Conservation (phyloP, 2,888 invertebrate genomes). For the Lacanobia wlatinum region DNA sequence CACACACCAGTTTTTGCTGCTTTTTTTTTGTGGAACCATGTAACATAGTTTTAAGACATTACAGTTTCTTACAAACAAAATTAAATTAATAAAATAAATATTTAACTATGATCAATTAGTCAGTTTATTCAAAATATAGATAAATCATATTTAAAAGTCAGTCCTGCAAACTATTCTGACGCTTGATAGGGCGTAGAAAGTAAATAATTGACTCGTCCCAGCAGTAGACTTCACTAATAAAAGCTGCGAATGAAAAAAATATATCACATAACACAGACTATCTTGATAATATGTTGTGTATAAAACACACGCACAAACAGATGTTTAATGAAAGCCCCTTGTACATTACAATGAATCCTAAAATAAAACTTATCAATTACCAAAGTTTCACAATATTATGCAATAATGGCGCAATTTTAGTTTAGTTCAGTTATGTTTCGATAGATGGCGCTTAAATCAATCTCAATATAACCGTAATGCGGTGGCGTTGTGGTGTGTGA, state of each 20-base stretch:
- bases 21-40: too few species aligned
- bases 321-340: not conserved
- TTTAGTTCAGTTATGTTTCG: conserved; percentile 40
- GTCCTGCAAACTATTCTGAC: not conserved
- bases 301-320: not conserved
- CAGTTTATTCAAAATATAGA: too few species aligned
- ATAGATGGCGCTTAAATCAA: conserved; percentile 22
- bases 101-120: too few species aligned
- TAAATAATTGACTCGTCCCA: too few species aligned
- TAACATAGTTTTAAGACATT: too few species aligned
- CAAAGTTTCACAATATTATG: conserved; percentile 17
- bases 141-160: too few species aligned
- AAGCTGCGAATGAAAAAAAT: not conserved
- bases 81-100: too few species aligned
- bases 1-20: too few species aligned
- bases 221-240: not conserved
- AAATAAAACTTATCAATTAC: conserved; percentile 5
- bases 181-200: not conserved
- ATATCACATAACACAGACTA: not conserved
- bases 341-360: not conserved
- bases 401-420: conserved; percentile 25
- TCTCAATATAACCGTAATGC: too few species aligned
- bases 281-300: not conserved
- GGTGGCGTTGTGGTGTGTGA: too few species aligned
- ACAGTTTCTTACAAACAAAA: too few species aligned